phyloP scores from a whole-genome alignment of 2,888 invertebrate genomes.

The Temnothorax rugatulus region DNA sequence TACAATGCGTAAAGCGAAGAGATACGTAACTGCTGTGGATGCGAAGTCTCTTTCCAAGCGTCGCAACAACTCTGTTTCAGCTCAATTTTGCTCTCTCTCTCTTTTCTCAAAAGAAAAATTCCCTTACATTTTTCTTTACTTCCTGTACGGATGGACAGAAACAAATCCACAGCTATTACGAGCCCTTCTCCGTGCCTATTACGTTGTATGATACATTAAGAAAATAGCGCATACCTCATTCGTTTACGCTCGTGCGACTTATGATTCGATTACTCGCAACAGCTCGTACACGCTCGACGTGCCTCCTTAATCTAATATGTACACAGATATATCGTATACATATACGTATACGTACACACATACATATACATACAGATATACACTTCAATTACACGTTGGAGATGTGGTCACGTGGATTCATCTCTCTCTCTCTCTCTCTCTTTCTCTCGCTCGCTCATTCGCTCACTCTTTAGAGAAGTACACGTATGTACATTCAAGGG shows the following conservation, averaged over 20 bases:
- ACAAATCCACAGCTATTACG: conserved; percentile 8
- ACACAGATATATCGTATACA: conserved; percentile 49
- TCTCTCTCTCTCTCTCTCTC: not conserved
- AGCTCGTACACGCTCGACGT: conserved; percentile 44
- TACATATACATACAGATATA: conserved; percentile 36
- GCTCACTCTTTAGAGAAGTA: conserved; percentile 17
- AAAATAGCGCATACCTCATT: conserved; percentile 63
- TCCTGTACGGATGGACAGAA: not conserved
- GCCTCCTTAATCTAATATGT: conserved; percentile 49
- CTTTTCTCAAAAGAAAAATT: not conserved
- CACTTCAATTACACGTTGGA: conserved; percentile 42
- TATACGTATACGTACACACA: conserved; percentile 45
- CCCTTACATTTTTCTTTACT: not conserved
- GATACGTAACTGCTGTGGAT: conserved; percentile 30
- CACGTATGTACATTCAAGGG: conserved; percentile 40
- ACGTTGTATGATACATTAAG: conserved; percentile 53
- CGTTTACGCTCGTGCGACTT: conserved; percentile 52
- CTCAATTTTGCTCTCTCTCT: not conserved
- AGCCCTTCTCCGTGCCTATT: conserved; percentile 35
- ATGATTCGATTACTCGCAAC: conserved; percentile 34
- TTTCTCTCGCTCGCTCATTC: not conserved
- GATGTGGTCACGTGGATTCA: conserved; percentile 10
- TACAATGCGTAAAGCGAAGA: conserved; percentile 38
- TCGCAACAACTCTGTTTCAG: not conserved
- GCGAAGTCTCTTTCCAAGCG: not conserved